Percentiles rank a stretch among this genome's conserved stretches.
These are phyloP conservation scores for Petrocephalus zakoni DNA, from an alignment of 2,113 vertebrate genomes.

Conservation along the genomic window DNA sequence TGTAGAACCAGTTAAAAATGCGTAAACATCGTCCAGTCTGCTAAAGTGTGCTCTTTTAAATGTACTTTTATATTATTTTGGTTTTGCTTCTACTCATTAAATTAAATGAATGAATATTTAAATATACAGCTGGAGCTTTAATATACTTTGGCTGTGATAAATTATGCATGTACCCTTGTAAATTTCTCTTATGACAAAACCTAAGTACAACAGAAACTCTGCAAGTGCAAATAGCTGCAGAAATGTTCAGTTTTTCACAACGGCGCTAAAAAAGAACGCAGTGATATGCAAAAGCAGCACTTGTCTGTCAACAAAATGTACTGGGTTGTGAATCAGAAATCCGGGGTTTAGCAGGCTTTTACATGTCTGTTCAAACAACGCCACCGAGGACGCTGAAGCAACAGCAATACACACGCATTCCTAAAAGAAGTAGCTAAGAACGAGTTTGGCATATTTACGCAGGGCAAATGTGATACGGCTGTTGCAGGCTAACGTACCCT, in stretches of 20 bases:
- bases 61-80: neutral
- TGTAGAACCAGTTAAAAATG: neutral
- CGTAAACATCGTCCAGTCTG: neutral
- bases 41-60: neutral
- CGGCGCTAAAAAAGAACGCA: neutral
- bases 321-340: neutral
- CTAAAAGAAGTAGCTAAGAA: neutral
- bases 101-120: constrained; percentile 3
- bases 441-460: neutral
- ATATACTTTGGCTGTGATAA: neutral
- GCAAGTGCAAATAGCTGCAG: constrained; percentile 4
- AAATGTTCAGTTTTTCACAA: neutral
- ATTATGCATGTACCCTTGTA: neutral
- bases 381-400: neutral
- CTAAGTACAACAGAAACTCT: neutral
- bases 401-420: neutral
- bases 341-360: neutral
- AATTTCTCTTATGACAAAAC: neutral
- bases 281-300: neutral
- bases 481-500: neutral
- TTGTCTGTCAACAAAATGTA: neutral
- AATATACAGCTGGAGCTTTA: neutral
- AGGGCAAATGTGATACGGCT: neutral
- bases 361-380: neutral
- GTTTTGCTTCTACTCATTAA: neutral